Conservation (phyloP, 35 echinoderm and acorn worm genomes). For the Eucidaris tribuloides region DNA sequence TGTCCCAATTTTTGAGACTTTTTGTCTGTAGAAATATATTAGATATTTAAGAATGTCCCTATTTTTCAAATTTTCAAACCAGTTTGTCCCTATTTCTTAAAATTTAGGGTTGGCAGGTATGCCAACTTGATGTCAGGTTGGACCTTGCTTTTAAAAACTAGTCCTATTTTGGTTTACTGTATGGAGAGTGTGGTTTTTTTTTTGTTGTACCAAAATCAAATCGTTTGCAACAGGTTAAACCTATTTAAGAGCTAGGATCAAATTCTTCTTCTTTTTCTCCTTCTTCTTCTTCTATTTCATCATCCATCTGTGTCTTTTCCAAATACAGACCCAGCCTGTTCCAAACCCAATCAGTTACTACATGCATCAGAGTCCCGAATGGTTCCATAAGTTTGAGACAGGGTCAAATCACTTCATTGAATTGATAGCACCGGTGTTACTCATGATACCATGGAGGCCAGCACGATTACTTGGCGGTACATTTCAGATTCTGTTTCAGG, state of each 20-base stretch:
- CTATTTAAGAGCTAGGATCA: background rate
- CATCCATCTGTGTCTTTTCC: no score
- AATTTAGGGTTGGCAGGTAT: no score
- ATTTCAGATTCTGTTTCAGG: constrained; percentile 94
- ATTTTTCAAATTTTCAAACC: no score
- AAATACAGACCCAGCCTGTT: constrained; percentile 87
- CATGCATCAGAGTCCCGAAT: constrained; percentile 82
- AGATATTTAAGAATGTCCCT: no score
- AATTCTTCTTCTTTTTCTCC: background rate
- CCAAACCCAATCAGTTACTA: constrained; percentile 97
- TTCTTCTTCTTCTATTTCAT: no score
- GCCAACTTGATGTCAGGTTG: no score
- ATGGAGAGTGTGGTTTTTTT: background rate
- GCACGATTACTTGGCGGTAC: constrained; percentile 46
- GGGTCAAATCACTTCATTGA: constrained; percentile 95
- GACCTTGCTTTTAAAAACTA: no score
- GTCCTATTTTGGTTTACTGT: no score
- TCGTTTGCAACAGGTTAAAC: background rate
- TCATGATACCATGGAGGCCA: constrained; percentile 80
- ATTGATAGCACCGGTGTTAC: constrained; percentile 57
- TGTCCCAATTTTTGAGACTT: no score
- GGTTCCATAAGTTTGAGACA: constrained; percentile 93
- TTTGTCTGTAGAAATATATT: no score
- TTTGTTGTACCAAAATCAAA: background rate
- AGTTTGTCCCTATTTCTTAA: no score